A percentile compares a stretch with the other conserved stretches of the same genome.
Evolutionary conservation across 1,140 invertebrate species (phyloP).

Genomic region (Drosophila melanogaster): DNA sequence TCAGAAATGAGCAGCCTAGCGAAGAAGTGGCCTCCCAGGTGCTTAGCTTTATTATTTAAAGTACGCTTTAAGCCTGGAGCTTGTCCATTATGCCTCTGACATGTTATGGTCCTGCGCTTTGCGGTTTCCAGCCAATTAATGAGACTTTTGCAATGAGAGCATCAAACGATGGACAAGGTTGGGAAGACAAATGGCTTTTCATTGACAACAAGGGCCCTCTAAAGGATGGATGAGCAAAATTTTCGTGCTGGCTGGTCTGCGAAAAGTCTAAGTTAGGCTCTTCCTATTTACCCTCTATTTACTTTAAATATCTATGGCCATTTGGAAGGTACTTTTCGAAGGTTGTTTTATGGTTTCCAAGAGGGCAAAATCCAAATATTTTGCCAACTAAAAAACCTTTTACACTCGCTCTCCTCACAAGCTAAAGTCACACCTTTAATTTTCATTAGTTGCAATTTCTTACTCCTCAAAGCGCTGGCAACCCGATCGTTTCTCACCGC

Average conservation of each 20-base stretch:
- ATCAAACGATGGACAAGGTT: slow-evolving; percentile 5
- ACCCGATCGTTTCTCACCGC: slow-evolving; percentile 17
- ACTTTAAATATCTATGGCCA: neutral
- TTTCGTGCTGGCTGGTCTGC: neutral
- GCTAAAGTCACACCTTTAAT: slow-evolving; percentile 35
- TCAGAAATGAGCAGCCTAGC: slow-evolving; percentile 8
- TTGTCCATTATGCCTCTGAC: slow-evolving; percentile 31
- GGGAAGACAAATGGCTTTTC: neutral
- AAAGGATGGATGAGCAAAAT: neutral
- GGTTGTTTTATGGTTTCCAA: too few relatives aligned
- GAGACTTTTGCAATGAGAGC: slow-evolving; percentile 30
- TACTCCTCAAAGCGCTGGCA: neutral
- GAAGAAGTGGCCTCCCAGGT: slow-evolving; percentile 1
- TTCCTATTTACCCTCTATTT: neutral
- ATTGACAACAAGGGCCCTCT: neutral
- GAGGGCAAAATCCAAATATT: too few relatives aligned
- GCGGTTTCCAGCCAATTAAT: slow-evolving; percentile 55
- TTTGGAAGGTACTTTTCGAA: too few relatives aligned
- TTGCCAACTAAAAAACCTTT: neutral
- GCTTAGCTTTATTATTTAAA: slow-evolving; percentile 57
- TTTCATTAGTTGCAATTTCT: slow-evolving; percentile 56
- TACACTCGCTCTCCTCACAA: neutral
- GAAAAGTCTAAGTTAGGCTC: neutral
- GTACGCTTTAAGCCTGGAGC: slow-evolving; percentile 46
- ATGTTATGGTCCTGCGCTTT: slow-evolving; percentile 29